Evolutionary conservation across 2,888 invertebrate species (phyloP).

Genomic region (Calephelis perditalis): DNA sequence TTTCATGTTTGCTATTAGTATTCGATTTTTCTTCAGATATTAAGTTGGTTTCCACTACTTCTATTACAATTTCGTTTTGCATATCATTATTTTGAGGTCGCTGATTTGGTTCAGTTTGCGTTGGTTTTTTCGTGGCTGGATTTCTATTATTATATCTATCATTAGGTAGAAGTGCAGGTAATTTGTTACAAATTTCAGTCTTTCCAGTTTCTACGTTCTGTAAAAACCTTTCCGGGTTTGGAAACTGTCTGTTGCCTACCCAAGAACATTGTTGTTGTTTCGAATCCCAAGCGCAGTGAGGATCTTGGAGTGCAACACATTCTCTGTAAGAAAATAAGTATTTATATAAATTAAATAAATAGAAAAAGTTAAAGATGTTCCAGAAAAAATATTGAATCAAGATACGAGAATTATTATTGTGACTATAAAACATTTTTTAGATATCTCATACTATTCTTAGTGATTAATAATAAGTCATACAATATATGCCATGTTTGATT

Average conservation of each 20-base stretch:
- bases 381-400: too few relatives aligned
- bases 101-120: constrained; percentile 65
- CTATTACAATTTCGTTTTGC: constrained; percentile 82
- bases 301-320: constrained; percentile 96
- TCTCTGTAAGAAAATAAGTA: constrained; percentile 78
- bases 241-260: constrained; percentile 76
- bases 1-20: constrained; percentile 68
- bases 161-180: constrained; percentile 60
- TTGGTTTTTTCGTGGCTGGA: constrained; percentile 66
- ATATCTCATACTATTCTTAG: too few relatives aligned
- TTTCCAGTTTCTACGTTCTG: constrained; percentile 86
- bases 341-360: too few relatives aligned
- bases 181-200: constrained; percentile 76
- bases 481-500: too few relatives aligned
- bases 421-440: too few relatives aligned
- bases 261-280: constrained; percentile 79
- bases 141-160: constrained; percentile 63
- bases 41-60: constrained; percentile 81
- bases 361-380: too few relatives aligned
- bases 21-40: constrained; percentile 74
- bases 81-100: constrained; percentile 76
- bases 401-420: too few relatives aligned
- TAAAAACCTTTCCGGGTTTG: constrained; percentile 80
- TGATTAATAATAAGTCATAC: too few relatives aligned
- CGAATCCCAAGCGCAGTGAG: constrained; percentile 97